Conservation (phyloP, 2,113 vertebrate species). For the Ctenodactylus gundi region DNA sequence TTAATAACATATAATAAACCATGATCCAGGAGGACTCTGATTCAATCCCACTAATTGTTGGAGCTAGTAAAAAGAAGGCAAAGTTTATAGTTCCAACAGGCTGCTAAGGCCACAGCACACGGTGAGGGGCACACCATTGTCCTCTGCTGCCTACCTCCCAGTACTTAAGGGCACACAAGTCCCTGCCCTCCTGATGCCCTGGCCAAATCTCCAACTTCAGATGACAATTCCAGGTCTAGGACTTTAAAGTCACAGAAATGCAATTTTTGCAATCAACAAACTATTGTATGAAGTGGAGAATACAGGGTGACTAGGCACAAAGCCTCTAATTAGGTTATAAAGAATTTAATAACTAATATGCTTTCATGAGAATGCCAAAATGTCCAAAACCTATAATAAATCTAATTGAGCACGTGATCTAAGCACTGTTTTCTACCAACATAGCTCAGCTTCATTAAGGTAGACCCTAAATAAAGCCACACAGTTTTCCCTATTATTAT, state of each 20-base stretch:
- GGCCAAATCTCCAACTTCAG: slow-evolving; percentile 51
- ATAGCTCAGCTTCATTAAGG: slow-evolving; percentile 80
- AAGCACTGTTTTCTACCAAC: slow-evolving; percentile 76
- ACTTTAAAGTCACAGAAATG: slow-evolving; percentile 78
- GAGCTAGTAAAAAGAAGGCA: slow-evolving; percentile 57
- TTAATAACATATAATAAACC: slow-evolving; percentile 73
- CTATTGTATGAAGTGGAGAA: slow-evolving; percentile 72
- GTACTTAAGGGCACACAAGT: slow-evolving; percentile 40
- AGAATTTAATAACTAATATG: slow-evolving; percentile 76
- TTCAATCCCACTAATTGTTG: slow-evolving; percentile 57
- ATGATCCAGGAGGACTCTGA: slow-evolving; percentile 66
- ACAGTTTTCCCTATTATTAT: slow-evolving; percentile 68
- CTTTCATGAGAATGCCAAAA: slow-evolving; percentile 78
- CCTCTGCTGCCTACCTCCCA: slow-evolving; percentile 56
- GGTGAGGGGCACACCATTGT: slow-evolving; percentile 32
- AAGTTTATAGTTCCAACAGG: slow-evolving; percentile 54
- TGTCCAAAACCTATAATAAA: slow-evolving; percentile 80
- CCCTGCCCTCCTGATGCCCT: slow-evolving; percentile 60
- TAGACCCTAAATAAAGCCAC: slow-evolving; percentile 82
- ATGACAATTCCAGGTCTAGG: slow-evolving; percentile 64
- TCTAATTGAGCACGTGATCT: slow-evolving; percentile 78
- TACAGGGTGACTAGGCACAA: slow-evolving; percentile 46
- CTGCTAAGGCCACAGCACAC: slow-evolving; percentile 38
- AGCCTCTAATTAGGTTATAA: slow-evolving; percentile 73
- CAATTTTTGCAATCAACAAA: slow-evolving; percentile 75